Evolutionary conservation across 2,113 vertebrate genomes (phyloP), one percentile per base, ranked within the genome.

Genomic region (Okapia johnstoni): DNA sequence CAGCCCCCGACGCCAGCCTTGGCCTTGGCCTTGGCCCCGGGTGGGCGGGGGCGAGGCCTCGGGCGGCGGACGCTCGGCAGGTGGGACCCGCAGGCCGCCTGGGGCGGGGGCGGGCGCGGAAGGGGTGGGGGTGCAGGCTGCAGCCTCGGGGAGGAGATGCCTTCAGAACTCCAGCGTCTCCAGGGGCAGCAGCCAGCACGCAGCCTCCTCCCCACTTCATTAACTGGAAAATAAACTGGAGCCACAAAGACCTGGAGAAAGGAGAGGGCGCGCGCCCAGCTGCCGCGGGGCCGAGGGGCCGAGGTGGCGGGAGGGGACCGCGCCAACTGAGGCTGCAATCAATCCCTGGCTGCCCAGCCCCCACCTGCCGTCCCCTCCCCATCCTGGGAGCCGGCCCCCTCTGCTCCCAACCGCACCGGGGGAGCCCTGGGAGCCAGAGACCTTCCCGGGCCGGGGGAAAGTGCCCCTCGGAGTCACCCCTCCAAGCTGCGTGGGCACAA

Each of bases 221-320:
- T 95, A 96, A 95, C 93, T 95, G 90, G 58, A 90, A 97, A 95
- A 96, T 97, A 85, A 90, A 95, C 85, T 81, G 83, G 70, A 97
- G 54, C 57, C 90, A 97, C 81, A 94, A 95, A 90, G 33, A 80
- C 48, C 46, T 25, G 10, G 25, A 40, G 70, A 57, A 25, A 57
- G 54, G 57, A 40, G 63, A 58, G 76, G 66, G 50, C 2, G 3
- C 1, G 1, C 43, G 46, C 57, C 87, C 96, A 97, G 96, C 96
- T 94, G 90, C 96, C 50, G 7, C 52, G 4, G 28, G 94, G 28
- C 58, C 0, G 2, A 5, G 8, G 60, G 48, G 48, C 7, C 2
- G 26, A 33, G n/a, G 50, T 4, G 6, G 28, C 15, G 23, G n/a
- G 79, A 60, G 60, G 48, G 16, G 26, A 36, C 5, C 13, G 0